These are phyloP conservation scores for Drosophila ironensis DNA, from an alignment of 1,140 invertebrate species.

Conservation along the genomic window DNA sequence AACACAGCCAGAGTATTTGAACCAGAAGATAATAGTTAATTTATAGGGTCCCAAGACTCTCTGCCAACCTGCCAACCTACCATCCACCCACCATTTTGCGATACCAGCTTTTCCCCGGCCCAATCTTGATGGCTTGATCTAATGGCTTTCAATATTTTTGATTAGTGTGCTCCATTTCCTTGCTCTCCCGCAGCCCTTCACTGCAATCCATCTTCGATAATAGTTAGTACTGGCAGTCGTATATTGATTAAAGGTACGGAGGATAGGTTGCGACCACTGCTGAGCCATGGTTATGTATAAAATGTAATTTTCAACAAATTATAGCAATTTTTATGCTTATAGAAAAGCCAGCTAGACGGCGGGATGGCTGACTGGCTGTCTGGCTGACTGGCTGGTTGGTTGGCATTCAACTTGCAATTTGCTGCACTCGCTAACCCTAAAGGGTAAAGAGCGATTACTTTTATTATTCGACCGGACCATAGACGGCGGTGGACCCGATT, in stretches of 20 bases:
- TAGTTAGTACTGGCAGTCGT: slow-evolving; percentile 50
- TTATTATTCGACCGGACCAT: slow-evolving; percentile 62
- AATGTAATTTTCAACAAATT: slow-evolving; percentile 80
- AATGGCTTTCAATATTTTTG: slow-evolving; percentile 44
- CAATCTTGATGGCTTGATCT: slow-evolving; percentile 29
- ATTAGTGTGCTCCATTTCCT: slow-evolving; percentile 37
- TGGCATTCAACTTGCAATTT: slow-evolving; percentile 67
- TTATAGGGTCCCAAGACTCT: too few relatives aligned
- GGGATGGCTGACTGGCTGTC: not conserved
- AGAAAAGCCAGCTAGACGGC: slow-evolving; percentile 71
- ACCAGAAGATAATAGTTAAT: not conserved
- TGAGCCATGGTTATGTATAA: slow-evolving; percentile 66
- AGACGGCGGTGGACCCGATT: slow-evolving; percentile 10
- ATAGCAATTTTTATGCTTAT: slow-evolving; percentile 81
- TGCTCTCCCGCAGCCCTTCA: slow-evolving; percentile 8
- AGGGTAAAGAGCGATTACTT: slow-evolving; percentile 82
- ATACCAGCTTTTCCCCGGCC: not conserved
- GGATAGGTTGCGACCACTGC: slow-evolving; percentile 16
- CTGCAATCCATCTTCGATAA: slow-evolving; percentile 70
- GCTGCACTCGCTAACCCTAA: slow-evolving; percentile 75
- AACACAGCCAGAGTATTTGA: not conserved
- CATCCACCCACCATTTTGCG: too few relatives aligned
- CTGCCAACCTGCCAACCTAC: too few relatives aligned
- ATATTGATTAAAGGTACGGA: slow-evolving; percentile 67
- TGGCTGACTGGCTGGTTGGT: not conserved